Evolutionary conservation across 2,113 vertebrate genomes (phyloP).

Genomic region (Falco punctatus): DNA sequence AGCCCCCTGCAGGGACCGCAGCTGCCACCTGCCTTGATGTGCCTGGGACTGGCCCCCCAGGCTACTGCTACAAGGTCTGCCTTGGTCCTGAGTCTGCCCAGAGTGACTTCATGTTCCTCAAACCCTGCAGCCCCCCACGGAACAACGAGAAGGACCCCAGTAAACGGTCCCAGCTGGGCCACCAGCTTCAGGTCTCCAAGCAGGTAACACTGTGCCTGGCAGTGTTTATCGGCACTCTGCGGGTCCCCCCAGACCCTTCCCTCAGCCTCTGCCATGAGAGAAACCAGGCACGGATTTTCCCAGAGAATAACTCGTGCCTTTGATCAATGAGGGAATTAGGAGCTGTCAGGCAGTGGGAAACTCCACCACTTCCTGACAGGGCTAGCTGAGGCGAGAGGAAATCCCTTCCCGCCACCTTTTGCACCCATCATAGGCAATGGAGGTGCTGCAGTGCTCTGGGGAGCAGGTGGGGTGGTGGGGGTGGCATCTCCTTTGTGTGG

Average conservation of each 20-base stretch:
- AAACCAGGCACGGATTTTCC: not conserved
- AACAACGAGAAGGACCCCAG: conserved; percentile 85
- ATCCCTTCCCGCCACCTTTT: not conserved
- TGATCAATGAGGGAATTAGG: conserved; percentile 24
- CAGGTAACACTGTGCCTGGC: conserved; percentile 58
- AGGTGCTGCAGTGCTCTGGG: not conserved
- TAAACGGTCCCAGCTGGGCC: conserved; percentile 74
- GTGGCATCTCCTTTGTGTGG: not conserved
- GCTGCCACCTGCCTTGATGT: conserved; percentile 83
- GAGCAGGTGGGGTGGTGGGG: not conserved
- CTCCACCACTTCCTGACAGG: not conserved
- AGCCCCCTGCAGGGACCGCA: conserved; percentile 79
- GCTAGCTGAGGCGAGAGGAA: not conserved
- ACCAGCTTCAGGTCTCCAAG: conserved; percentile 79
- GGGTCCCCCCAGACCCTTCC: not conserved
- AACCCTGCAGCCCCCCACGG: conserved; percentile 84
- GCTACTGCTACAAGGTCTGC: conserved; percentile 92
- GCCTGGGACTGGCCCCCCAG: conserved; percentile 78
- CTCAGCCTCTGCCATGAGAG: not conserved
- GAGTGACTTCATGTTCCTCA: conserved; percentile 94
- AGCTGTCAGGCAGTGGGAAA: not conserved
- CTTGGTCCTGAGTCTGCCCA: conserved; percentile 89
- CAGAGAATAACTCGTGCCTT: not conserved
- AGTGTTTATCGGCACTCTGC: rapidly evolving
- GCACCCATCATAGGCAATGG: not conserved